A percentile compares a stretch with the other conserved stretches of the same genome.
These are phyloP conservation scores for Microctonus hyperodae DNA, from an alignment of 2,888 invertebrate genomes.

Conservation along the genomic window DNA sequence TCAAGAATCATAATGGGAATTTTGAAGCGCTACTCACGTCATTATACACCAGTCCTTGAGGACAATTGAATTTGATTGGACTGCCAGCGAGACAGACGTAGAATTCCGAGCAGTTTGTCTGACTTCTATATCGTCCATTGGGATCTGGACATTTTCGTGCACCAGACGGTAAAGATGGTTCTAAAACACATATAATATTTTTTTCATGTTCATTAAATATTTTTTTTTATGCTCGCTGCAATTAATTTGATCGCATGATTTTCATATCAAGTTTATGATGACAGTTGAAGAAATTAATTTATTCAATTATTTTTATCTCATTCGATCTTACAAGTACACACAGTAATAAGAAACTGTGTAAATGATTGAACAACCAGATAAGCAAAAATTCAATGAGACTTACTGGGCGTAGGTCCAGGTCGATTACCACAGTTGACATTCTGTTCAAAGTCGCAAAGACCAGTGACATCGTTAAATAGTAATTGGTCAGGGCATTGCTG, in stretches of 20 bases:
- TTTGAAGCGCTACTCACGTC: conserved; percentile 63
- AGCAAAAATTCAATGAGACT: conserved; percentile 40
- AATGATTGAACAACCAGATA: no score
- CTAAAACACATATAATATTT: conserved; percentile 37
- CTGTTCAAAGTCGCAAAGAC: conserved; percentile 71
- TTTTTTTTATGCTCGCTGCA: not conserved
- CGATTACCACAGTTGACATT: conserved; percentile 71
- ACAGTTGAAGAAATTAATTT: no score
- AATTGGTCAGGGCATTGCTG: conserved; percentile 72
- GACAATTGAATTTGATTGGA: conserved; percentile 71
- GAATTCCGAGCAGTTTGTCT: conserved; percentile 71
- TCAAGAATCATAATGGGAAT: not conserved
- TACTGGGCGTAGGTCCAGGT: conserved; percentile 58
- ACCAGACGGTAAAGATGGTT: conserved; percentile 52
- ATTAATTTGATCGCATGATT: not conserved
- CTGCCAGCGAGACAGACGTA: conserved; percentile 70
- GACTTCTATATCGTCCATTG: conserved; percentile 71
- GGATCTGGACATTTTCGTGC: conserved; percentile 65
- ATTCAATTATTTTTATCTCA: no score
- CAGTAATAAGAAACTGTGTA: no score
- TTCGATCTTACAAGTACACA: no score
- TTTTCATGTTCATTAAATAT: not conserved
- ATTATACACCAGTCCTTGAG: conserved; percentile 69
- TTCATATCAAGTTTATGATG: not conserved
- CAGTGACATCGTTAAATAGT: conserved; percentile 68